These are phyloP conservation scores for Austrolebias charrua DNA, from an alignment of 2,797 vertebrate genomes.

Conservation along the genomic window DNA sequence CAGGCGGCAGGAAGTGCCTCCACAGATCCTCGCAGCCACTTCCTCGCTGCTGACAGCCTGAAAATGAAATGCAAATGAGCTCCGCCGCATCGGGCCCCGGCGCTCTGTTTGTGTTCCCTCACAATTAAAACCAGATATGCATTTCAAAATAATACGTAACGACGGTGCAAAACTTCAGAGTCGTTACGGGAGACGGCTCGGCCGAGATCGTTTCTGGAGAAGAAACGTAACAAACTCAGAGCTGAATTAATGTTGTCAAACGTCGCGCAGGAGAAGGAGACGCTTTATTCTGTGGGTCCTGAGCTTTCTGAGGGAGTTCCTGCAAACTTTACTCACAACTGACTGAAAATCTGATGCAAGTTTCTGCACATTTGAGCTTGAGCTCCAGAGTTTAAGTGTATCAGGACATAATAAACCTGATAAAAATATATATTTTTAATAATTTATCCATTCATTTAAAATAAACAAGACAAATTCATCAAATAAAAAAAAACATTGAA, in stretches of 20 bases:
- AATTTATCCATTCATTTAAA: too few relatives aligned
- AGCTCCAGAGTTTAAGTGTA: too few relatives aligned
- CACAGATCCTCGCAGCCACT: slow-evolving; percentile 46
- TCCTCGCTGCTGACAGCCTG: slow-evolving; percentile 56
- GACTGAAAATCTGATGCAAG: neutral
- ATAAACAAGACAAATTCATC: too few relatives aligned
- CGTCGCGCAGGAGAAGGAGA: too few relatives aligned
- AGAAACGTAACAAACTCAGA: slow-evolving; percentile 58
- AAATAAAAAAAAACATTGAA: too few relatives aligned
- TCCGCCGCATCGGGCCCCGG: slow-evolving; percentile 69
- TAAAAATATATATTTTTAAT: too few relatives aligned
- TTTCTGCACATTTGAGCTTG: neutral
- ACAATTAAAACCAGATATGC: slow-evolving; percentile 75
- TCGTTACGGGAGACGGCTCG: slow-evolving; percentile 41
- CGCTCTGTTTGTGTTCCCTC: slow-evolving; percentile 60
- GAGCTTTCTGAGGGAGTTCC: neutral
- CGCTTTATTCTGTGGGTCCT: neutral
- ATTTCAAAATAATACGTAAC: slow-evolving; percentile 70
- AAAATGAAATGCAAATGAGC: slow-evolving; percentile 74
- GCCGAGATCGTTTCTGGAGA: slow-evolving; percentile 37
- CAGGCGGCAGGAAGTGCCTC: slow-evolving; percentile 25
- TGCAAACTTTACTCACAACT: neutral
- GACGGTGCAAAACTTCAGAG: slow-evolving; percentile 62
- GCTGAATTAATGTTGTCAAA: too few relatives aligned
- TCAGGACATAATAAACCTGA: too few relatives aligned